These are phyloP conservation scores for Stigmatopora argus DNA, from an alignment of 2,113 vertebrate species.

Conservation along the genomic window DNA sequence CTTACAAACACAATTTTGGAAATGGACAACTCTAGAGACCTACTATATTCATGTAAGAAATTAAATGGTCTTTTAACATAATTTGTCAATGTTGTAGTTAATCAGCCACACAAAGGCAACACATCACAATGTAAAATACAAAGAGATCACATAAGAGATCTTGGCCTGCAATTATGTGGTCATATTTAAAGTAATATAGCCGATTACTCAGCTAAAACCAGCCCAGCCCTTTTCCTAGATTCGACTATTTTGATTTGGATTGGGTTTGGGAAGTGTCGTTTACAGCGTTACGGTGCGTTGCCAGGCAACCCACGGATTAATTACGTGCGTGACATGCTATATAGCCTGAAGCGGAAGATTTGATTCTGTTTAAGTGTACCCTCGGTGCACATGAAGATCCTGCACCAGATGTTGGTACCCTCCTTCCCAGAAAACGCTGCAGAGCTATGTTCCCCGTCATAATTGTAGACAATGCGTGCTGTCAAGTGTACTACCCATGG, in stretches of 20 bases:
- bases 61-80: background rate
- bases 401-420: slow-evolving; percentile 55
- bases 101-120: background rate
- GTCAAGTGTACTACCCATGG: background rate
- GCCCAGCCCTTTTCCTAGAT: slow-evolving; percentile 11
- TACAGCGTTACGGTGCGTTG: slow-evolving; percentile 12
- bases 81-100: background rate
- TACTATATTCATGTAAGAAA: background rate
- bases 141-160: background rate
- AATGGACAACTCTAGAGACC: background rate
- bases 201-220: background rate
- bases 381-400: slow-evolving; percentile 34
- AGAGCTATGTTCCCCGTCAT: slow-evolving; percentile 20
- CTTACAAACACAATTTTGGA: background rate
- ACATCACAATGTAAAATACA: background rate
- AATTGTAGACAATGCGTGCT: slow-evolving; percentile 8
- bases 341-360: slow-evolving; percentile 41
- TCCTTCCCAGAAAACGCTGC: slow-evolving; percentile 38
- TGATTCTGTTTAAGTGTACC: slow-evolving; percentile 50
- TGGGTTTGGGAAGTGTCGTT: slow-evolving; percentile 8
- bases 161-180: background rate
- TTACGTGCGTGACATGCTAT: slow-evolving; percentile 41
- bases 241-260: slow-evolving; percentile 4
- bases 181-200: background rate
- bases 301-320: slow-evolving; percentile 42